phyloP scores from a whole-genome alignment of 2,113 vertebrate species.

The Etheostoma cragini region DNA sequence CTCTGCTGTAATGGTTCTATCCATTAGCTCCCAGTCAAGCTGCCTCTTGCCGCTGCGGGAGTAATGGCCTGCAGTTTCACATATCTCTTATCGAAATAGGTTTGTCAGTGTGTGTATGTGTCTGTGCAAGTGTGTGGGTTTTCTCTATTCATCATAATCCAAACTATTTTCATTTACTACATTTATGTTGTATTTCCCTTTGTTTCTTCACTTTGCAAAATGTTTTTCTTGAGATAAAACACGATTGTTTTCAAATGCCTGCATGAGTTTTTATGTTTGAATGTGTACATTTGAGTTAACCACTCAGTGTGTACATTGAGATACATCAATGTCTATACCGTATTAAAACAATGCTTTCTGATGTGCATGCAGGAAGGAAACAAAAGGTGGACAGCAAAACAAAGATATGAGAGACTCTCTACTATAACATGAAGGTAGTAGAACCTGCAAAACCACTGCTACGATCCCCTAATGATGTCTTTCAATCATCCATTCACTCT shows the following conservation, averaged over 20 bases:
- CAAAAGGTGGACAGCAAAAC: background rate
- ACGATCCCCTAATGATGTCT: background rate
- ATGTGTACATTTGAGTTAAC: background rate
- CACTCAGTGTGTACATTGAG: background rate
- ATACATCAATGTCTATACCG: no score
- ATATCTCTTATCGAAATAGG: slow-evolving; percentile 45
- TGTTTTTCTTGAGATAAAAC: background rate
- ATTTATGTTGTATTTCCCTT: background rate
- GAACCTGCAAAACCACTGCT: background rate
- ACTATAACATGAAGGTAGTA: no score
- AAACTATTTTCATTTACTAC: background rate
- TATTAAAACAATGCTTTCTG: background rate
- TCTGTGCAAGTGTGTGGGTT: slow-evolving; percentile 4
- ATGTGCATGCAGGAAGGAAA: background rate
- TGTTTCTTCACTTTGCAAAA: background rate
- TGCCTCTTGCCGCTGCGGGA: slow-evolving; percentile 42
- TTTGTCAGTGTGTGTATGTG: slow-evolving; percentile 3
- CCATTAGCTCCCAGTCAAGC: slow-evolving; percentile 52
- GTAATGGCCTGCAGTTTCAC: slow-evolving; percentile 55
- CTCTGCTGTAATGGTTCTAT: slow-evolving; percentile 44
- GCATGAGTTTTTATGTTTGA: background rate
- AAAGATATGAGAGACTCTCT: background rate
- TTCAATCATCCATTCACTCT: background rate
- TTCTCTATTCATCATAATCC: slow-evolving; percentile 4
- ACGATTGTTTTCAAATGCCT: background rate